Conservation (phyloP, 2,113 vertebrate species). For the Callopanchax toddi region DNA sequence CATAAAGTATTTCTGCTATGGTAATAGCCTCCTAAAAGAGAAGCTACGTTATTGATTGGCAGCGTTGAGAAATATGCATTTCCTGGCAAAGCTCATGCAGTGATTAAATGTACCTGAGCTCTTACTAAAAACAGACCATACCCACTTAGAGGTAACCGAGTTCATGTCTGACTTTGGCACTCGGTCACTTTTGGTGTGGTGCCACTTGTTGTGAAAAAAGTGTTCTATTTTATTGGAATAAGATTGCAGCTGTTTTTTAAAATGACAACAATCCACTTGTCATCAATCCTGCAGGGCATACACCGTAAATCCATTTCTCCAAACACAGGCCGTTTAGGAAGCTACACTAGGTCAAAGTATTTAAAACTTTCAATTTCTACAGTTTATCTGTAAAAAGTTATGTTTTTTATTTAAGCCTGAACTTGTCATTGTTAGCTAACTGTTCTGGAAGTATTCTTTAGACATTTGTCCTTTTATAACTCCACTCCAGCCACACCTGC, state of each 20-base stretch:
- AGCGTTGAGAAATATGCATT: constrained; percentile 40
- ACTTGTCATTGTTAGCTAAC: no score
- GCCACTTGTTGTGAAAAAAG: background rate
- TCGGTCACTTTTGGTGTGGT: background rate
- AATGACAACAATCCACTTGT: no score
- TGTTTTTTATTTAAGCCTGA: background rate
- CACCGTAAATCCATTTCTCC: no score
- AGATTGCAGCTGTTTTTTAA: no score
- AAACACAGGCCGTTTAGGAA: no score
- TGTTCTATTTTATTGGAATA: background rate
- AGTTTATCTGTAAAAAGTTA: background rate
- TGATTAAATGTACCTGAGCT: constrained; percentile 24
- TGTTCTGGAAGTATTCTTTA: no score
- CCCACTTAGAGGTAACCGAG: constrained; percentile 2
- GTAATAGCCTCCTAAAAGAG: constrained; percentile 10
- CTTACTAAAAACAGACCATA: background rate
- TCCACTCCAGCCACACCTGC: no score
- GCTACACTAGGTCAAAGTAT: no score
- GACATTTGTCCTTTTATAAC: no score
- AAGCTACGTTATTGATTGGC: constrained; percentile 28
- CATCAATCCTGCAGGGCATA: no score
- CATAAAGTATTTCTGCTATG: background rate
- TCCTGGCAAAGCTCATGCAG: constrained; percentile 11
- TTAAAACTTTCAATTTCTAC: no score
- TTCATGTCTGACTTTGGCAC: background rate